Evolutionary conservation across 2,888 invertebrate species (phyloP).

Genomic region (Lagria hirta): DNA sequence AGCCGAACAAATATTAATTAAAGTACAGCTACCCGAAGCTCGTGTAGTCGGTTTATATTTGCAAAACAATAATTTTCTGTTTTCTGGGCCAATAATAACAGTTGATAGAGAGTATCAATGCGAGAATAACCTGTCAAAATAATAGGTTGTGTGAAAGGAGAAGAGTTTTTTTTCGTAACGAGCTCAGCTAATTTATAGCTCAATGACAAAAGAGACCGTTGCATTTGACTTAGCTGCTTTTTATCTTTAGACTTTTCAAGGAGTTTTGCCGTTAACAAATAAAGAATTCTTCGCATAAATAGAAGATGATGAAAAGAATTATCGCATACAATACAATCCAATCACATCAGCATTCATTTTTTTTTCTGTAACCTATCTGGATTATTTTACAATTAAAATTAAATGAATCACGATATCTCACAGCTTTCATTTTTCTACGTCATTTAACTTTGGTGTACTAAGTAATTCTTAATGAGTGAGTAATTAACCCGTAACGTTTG

Average conservation of each 20-base stretch:
- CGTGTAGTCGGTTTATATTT: no score
- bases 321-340: slow-evolving; percentile 9
- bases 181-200: slow-evolving; percentile 1
- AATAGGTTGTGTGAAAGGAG: slow-evolving; percentile 14
- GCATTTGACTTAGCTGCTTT: slow-evolving; percentile 1
- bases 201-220: slow-evolving; percentile 12
- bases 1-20: no score
- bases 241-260: slow-evolving; percentile 9
- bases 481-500: slow-evolving; percentile 17
- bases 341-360: slow-evolving; percentile 13
- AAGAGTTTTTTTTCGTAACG: slow-evolving; percentile 6
- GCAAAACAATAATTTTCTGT: no score
- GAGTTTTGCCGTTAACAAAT: slow-evolving; percentile 12
- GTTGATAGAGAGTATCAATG: no score
- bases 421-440: slow-evolving; percentile 16
- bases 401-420: slow-evolving; percentile 16
- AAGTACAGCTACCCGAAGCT: no score
- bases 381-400: slow-evolving; percentile 19
- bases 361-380: slow-evolving; percentile 7
- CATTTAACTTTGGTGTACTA: slow-evolving; percentile 15
- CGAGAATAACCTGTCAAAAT: slow-evolving; percentile 10
- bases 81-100: no score
- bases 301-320: background rate
- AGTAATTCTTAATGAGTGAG: slow-evolving; percentile 17
- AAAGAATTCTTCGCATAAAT: slow-evolving; percentile 4